phyloP scores from a whole-genome alignment of 2,797 vertebrate genomes.

The Aselliscus stoliczkanus region DNA sequence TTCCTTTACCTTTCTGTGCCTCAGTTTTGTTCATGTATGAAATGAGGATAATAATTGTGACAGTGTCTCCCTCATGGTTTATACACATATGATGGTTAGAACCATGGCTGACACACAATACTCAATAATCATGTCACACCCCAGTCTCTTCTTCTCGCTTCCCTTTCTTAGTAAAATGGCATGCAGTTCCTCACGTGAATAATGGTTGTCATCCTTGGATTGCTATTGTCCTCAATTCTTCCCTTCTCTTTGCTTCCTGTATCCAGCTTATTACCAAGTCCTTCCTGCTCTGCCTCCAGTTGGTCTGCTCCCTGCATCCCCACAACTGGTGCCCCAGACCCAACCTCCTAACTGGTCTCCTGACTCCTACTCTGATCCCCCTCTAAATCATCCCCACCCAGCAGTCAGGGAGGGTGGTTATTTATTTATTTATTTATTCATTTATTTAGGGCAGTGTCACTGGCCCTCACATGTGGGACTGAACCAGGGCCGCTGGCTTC shows the following conservation, averaged over 20 bases:
- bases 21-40: constrained; percentile 26
- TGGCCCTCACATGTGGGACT: no score
- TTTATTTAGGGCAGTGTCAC: no score
- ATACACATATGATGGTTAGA: neutral
- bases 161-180: neutral
- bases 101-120: neutral
- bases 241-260: neutral
- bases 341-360: neutral
- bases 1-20: neutral
- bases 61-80: neutral
- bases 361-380: neutral
- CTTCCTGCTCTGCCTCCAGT: neutral
- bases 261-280: neutral
- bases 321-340: neutral
- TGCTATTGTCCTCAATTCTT: neutral
- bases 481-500: no score
- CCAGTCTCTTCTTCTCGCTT: neutral
- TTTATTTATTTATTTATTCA: no score
- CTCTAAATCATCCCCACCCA: neutral
- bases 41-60: neutral
- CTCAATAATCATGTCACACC: neutral
- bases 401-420: no score
- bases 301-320: neutral
- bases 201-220: neutral
- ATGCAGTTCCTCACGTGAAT: neutral